A percentile compares a stretch with the other conserved stretches of the same genome.
These are phyloP conservation scores for Cordilura impudica DNA, from an alignment of 2,888 invertebrate genomes.

Conservation along the genomic window DNA sequence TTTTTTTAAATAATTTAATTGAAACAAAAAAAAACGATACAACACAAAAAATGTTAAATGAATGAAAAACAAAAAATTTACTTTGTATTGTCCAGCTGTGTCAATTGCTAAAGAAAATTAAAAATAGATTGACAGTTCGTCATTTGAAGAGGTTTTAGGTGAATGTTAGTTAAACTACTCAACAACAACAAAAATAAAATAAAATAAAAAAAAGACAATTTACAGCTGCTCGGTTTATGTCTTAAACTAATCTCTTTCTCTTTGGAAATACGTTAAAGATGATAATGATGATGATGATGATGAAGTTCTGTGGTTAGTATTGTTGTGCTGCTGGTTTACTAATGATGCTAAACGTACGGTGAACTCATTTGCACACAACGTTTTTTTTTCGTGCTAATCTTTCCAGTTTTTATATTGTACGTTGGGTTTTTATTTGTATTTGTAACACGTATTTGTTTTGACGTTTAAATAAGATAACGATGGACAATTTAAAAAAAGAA, in stretches of 20 bases:
- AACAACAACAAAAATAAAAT: neutral
- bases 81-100: constrained; percentile 1
- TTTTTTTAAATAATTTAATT: neutral
- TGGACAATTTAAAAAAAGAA: neutral
- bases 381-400: neutral
- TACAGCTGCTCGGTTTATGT: constrained; percentile 21
- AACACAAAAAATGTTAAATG: neutral
- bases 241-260: neutral
- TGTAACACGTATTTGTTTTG: neutral
- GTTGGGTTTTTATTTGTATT: neutral
- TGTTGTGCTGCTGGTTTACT: constrained; percentile 3
- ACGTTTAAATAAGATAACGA: neutral
- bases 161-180: neutral
- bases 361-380: constrained; percentile 4
- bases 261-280: neutral
- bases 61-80: neutral
- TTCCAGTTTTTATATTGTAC: too few relatives aligned
- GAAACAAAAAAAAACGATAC: neutral
- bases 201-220: neutral
- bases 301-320: neutral
- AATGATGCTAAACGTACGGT: constrained; percentile 6
- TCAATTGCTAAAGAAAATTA: neutral
- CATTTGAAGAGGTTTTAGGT: constrained; percentile 2
- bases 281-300: neutral
- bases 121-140: constrained; percentile 26